Conservation (phyloP, 1,140 invertebrate genomes). For the Alviniconcha marisindica region DNA sequence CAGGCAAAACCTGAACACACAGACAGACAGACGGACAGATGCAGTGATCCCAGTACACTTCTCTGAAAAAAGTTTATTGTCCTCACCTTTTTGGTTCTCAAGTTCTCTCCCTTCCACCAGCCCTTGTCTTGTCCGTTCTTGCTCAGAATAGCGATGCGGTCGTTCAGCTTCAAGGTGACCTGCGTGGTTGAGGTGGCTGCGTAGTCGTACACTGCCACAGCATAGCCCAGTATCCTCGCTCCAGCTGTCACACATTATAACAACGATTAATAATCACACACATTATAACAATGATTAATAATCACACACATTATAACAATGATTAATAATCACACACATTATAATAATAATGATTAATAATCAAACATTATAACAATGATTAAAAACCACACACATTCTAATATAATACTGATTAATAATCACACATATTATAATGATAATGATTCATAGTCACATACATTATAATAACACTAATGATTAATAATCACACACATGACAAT, state of each 20-base stretch:
- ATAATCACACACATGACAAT: too few species aligned
- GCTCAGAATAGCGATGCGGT: conserved; percentile 86
- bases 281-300: not conserved
- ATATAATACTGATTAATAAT: too few species aligned
- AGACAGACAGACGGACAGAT: too few species aligned
- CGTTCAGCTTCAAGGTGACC: conserved; percentile 86
- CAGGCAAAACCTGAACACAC: too few species aligned
- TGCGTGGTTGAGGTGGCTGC: conserved; percentile 83
- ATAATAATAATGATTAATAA: not conserved
- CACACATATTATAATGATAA: too few species aligned
- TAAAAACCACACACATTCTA: too few species aligned
- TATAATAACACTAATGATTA: not conserved
- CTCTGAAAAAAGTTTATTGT: too few species aligned
- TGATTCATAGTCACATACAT: too few species aligned
- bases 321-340: too few species aligned
- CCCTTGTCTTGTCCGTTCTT: conserved; percentile 87
- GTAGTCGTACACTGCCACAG: conserved; percentile 76
- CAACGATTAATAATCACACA: too few species aligned
- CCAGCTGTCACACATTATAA: conserved; percentile 44
- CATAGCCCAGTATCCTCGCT: conserved; percentile 73
- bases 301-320: not conserved
- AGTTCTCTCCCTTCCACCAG: conserved; percentile 89
- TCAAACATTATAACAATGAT: too few species aligned
- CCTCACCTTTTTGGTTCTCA: conserved; percentile 81
- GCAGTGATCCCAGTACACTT: too few species aligned